Evolutionary conservation across 2,797 vertebrate genomes (phyloP), one percentile per base, ranked within the genome.

Genomic region (Miichthys miiuy): DNA sequence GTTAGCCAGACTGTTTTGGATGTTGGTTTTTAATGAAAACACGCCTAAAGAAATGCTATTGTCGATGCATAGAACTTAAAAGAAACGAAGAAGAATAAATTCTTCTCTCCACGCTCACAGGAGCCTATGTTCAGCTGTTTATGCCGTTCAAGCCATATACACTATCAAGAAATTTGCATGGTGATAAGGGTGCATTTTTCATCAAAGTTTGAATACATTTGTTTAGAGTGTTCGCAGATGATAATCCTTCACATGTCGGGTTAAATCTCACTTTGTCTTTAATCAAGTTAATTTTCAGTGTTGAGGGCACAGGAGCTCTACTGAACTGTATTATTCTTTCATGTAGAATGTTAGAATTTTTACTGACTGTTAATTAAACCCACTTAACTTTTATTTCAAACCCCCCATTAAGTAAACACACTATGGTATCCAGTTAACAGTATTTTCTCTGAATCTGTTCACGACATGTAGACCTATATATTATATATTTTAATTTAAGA

Each of bases 261-360:
- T 65, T 64, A 20, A 77, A 78, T 42, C 38, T 77, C 51, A 69
- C 23, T 47, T 71, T 85, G 25, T 85, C 17, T 78, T 70, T 86
- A 84, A 77, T 84, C 25, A 83, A 68, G 52, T 82, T 75, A 52
- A 76, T 84, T 90, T 91, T 85, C 84, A 84, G 71, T 86, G 74
- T 82, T 84, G 50, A 55, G 72, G 70, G 8, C 60, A 74, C 83
- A 80, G 84, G 55, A 88, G 41, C 82, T 74, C 68, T 80, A 62
- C 69, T 85, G 80, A 77, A 85, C 38, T 61, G 17, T 77, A 27
- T 81, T 76, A 16, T 82, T 84, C 5, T 41, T 73, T 72, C 20
- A 75, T 67, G 8, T 76, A 73, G 25, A 69, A 66, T 71, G 8
- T 58, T 61, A 80, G 52, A 52, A 25, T 71, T 73, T 1, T 1